Base-by-base conservation (phyloP, 2,797 vertebrate genomes). In the Loriculus beryllinus region DNA sequence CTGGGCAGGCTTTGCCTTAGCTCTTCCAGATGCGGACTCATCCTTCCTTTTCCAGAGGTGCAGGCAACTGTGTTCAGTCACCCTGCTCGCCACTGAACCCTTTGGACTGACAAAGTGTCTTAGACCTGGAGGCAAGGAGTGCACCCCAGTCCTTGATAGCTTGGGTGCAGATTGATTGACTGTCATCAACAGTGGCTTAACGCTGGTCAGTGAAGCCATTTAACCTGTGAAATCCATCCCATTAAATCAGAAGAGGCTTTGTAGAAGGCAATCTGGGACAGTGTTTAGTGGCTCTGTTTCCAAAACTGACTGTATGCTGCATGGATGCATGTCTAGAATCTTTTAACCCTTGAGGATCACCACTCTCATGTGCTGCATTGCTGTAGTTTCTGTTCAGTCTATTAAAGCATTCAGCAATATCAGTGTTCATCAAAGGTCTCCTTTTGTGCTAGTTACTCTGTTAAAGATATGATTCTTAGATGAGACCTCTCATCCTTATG, bases 11-110 rank as follows among this genome's bases (percentile, higher is more conserved):
- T 76, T 70, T 90, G 29, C 43, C 59, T 70, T 71, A 39, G 23
- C 29, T 63, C 31, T 59, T 54, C n/a, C 1, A 31, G 23, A 31
- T 11, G 26, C 29, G 29, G n/a, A 21, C 18, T 10, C 2, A 0
- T 29, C 22, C 19, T 80, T 77, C 26, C 20, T 40, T 72, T 80
- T 69, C 13, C 31, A 69, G 22, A 52, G 19, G 25, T 40, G 10
- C 10, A 29, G 37, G 7, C 21, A 52, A 4, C 23, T 54, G 48
- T 68, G 22, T 54, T 70, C 12, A n/a, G 19, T n/a, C 31, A 54
- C 31, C 12, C 51, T n/a, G 12, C 51, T 54, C 29, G 29, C 31
- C 31, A n/a, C 51, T 21, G 29, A 31, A n/a, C 19, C 29, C 12
- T 54, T n/a, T 54, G 31, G 12, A n/a, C 19, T 54, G 51, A n/a